A percentile compares a stretch with the other conserved stretches of the same genome.
Evolutionary conservation across 2,797 vertebrate species (phyloP).

Genomic region (Heterohyrax brucei): DNA sequence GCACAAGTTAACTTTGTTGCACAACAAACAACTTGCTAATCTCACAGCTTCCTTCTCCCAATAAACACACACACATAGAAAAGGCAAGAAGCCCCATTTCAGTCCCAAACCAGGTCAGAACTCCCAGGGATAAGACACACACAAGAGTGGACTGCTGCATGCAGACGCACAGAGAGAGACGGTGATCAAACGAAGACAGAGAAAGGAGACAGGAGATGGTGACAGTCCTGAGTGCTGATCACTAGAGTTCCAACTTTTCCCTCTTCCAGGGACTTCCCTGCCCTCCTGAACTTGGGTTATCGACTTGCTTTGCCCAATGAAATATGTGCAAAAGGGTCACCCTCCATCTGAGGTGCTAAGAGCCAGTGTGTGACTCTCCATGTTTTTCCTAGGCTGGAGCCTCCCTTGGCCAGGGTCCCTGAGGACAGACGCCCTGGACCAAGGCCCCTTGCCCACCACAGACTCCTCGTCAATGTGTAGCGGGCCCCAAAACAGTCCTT

Average conservation of each 20-base stretch:
- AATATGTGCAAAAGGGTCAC: background rate
- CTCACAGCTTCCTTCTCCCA: background rate
- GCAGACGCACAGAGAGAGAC: background rate
- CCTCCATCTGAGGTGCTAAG: background rate
- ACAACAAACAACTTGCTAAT: background rate
- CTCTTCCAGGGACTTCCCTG: background rate
- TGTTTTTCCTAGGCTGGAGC: background rate
- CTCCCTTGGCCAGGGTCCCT: background rate
- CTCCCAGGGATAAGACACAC: background rate
- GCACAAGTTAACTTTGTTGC: background rate
- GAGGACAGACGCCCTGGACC: background rate
- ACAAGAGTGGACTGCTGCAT: background rate
- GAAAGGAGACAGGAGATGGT: background rate
- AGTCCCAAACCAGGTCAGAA: background rate
- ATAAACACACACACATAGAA: background rate
- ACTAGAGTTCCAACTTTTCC: background rate
- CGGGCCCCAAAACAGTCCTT: background rate
- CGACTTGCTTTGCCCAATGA: conserved; percentile 28
- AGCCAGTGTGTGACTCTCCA: background rate
- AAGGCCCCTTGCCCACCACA: background rate
- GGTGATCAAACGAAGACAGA: background rate
- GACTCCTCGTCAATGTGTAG: background rate
- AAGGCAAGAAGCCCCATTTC: background rate
- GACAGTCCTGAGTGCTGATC: background rate
- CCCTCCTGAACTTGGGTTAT: background rate